Conservation (phyloP, 2,113 vertebrate genomes). For the Ivindomyrus marchei region DNA sequence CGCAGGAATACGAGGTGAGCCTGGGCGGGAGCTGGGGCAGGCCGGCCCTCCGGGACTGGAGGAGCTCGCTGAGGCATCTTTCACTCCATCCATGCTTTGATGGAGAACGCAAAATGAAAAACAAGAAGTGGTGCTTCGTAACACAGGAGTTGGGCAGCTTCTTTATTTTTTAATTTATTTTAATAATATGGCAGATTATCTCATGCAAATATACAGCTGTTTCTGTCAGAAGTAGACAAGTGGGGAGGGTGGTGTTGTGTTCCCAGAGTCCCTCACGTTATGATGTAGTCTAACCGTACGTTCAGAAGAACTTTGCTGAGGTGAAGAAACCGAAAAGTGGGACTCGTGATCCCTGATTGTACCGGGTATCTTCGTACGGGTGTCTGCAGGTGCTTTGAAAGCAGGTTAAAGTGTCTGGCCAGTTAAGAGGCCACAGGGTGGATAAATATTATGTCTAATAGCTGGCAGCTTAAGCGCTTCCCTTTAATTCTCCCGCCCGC, state of each 20-base stretch:
- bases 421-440: background rate
- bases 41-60: background rate
- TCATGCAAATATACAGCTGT: background rate
- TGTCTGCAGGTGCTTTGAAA: background rate
- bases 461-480: background rate
- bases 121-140: background rate
- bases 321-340: background rate
- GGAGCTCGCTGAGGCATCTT: background rate
- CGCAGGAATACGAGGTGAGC: constrained; percentile 94
- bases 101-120: background rate
- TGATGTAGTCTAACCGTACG: background rate
- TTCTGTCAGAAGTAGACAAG: background rate
- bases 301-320: background rate
- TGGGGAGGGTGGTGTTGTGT: background rate
- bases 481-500: background rate
- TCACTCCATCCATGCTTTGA: background rate
- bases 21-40: background rate
- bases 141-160: background rate
- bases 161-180: background rate
- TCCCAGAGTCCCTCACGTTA: background rate
- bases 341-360: background rate
- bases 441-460: constrained; percentile 9
- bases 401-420: background rate
- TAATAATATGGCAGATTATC: background rate
- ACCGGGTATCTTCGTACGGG: background rate